Percentiles rank a stretch among this genome's conserved stretches.
Evolutionary conservation across 2,888 invertebrate species (phyloP).

Genomic region (Chrysomela aeneicollis): DNA sequence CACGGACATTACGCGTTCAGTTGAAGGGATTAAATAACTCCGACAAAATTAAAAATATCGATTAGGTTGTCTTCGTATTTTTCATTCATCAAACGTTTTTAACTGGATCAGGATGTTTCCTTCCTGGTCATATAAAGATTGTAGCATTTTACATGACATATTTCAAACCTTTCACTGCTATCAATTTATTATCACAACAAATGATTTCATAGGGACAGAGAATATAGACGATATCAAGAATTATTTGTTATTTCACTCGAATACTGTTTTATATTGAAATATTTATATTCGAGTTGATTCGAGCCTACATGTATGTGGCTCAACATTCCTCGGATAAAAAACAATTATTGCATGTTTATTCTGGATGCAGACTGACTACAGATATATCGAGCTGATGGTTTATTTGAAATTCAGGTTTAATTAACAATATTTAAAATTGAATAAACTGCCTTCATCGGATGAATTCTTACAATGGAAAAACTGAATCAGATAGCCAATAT

Average conservation of each 20-base stretch:
- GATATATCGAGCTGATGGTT: conserved; percentile 24
- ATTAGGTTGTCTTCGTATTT: conserved; percentile 37
- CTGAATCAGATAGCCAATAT: conserved; percentile 33
- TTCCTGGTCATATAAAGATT: no score
- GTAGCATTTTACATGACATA: no score
- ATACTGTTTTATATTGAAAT: no score
- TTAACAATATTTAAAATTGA: conserved; percentile 33
- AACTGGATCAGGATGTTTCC: no score
- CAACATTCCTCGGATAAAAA: conserved; percentile 22
- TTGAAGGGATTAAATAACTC: conserved; percentile 53
- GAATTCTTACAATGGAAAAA: conserved; percentile 33
- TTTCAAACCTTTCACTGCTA: no score
- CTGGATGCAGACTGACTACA: conserved; percentile 21
- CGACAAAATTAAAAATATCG: conserved; percentile 56
- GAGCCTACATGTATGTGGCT: background rate
- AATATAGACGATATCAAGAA: no score
- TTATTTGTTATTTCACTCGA: no score
- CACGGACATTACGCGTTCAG: conserved; percentile 56
- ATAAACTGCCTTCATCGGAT: conserved; percentile 30
- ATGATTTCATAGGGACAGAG: no score
- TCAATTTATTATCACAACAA: no score
- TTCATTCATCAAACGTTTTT: no score
- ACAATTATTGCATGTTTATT: conserved; percentile 23
- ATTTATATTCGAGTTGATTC: no score
- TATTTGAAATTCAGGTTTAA: conserved; percentile 28